Evolutionary conservation across 1,140 invertebrate genomes (phyloP), one percentile per base, ranked within the genome.

Genomic region (Schlechtendalia chinensis): DNA sequence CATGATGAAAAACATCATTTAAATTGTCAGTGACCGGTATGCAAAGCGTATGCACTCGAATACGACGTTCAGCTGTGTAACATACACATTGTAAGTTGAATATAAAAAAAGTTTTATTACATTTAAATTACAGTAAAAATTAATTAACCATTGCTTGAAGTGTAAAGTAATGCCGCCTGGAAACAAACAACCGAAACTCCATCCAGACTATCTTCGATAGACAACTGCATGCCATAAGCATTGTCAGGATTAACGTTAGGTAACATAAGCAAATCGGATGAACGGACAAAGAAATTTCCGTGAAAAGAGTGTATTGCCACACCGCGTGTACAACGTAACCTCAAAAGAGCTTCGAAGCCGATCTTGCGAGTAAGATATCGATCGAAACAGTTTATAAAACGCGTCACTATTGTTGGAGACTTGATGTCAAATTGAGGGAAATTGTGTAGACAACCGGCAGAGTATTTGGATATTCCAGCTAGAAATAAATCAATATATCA

Each of bases 251-350:
- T 99, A 61, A 98, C 93, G 88, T 99, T 99, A 39, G 98, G 96
- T 82, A 99, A 87, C 53, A 95, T 96, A 24, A 99, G 87, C 22
- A 99, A 88, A 88, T 99, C 98, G 6, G 97, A 98, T 0, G 97
- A 98, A 24, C 98, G 89, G 54, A 99, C 97, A 87, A 99, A 99
- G 89, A 98, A 98, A 86, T 99, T 99, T 14, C 98, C 98, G 88
- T 99, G 97, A 89, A 99, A 99, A 83, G 96, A 97, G 86, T 99
- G 96, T 82, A 99, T 96, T 50, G 93, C 90, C 61, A 99, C 86
- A 22, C 98, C 95, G 86, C 93, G 90, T 12, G 96, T 97, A 85
- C 96, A 99, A 8, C 98, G 89, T 80, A 99, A 92, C 84, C 98
- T 90, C 95, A 99, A 97, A 1, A 99, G 98, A 56, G 98, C 95